Base-by-base conservation (phyloP, 1,140 invertebrate genomes). In the Lepidostoma basale region DNA sequence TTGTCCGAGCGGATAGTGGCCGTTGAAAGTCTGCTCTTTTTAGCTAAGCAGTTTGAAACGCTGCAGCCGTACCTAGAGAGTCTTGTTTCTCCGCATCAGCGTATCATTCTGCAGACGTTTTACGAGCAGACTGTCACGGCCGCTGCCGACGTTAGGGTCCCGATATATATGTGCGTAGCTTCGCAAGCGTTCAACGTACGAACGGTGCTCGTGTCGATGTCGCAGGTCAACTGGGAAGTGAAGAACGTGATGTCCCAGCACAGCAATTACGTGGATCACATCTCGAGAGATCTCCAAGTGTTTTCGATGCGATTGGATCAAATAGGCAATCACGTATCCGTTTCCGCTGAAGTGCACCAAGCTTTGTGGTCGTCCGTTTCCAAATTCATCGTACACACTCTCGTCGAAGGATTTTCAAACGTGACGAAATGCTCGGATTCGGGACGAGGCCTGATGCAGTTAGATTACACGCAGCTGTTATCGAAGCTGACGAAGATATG, bases 241-340 rank as follows among this genome's bases (percentile, higher is more conserved):
- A 91, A 89, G 77, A 95, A 97, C 76, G 94, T 99, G 0, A 96
- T 95, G 84, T 96, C 94, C 20, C 93, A 98, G 74, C 97, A 99
- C 77, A 98, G 93, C 76, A 80, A 83, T 9, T 99, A 99, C 79
- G 89, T 93, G 16, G 91, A 94, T 75, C 83, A 88, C 72, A 80
- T 93, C n/a, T 75, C 85, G 3, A 76, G 94, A 85, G 91, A 92
- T 74, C 85, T 96, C 39, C 89, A 92, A 80, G 82, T 87, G n/a
- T 91, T 96, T 76, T 88, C 88, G 2, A 86, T 90, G 78, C 86
- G 89, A 68, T 78, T 97, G 36, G 87, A 89, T 47, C 89, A 93
- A 70, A 85, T 94, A 12, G 80, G 83, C 12, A 81, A 81, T 62
- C 81, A 85, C 76, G 85, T 95, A 39, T 86, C 89, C 2, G 81